Evolutionary conservation across 2,113 vertebrate species (phyloP).

Genomic region (Petrocephalus microphthalmus): DNA sequence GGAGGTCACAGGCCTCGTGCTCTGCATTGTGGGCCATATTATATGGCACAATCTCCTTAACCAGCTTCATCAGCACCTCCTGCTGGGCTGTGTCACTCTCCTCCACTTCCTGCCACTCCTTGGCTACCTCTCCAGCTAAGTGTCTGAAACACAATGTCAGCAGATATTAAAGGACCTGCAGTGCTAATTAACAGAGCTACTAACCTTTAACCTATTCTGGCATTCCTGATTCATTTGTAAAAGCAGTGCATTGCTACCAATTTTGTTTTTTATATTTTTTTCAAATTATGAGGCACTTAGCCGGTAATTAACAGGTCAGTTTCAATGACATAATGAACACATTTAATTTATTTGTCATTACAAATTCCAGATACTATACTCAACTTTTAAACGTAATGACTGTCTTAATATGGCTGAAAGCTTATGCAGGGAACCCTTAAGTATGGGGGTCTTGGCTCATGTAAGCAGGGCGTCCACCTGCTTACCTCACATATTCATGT

Average conservation of each 20-base stretch:
- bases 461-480: neutral
- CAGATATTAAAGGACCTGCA: neutral
- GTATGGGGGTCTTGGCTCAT: neutral
- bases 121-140: conserved; percentile 90
- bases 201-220: neutral
- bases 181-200: neutral
- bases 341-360: neutral
- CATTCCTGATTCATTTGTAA: neutral
- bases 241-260: neutral
- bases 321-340: neutral
- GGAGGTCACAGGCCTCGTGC: conserved; percentile 91
- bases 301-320: neutral
- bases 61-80: conserved; percentile 82
- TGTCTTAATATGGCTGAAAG: neutral
- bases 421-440: neutral
- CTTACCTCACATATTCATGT: conserved; percentile 89
- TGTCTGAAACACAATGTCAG: conserved; percentile 60
- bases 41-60: conserved; percentile 93
- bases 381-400: neutral
- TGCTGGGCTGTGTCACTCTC: conserved; percentile 87
- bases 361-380: neutral
- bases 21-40: conserved; percentile 98
- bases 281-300: neutral
- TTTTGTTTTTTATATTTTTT: neutral
- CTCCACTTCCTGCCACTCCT: conserved; percentile 97